Conservation (phyloP, 2,797 vertebrate species). For the Chelonia mydas region DNA sequence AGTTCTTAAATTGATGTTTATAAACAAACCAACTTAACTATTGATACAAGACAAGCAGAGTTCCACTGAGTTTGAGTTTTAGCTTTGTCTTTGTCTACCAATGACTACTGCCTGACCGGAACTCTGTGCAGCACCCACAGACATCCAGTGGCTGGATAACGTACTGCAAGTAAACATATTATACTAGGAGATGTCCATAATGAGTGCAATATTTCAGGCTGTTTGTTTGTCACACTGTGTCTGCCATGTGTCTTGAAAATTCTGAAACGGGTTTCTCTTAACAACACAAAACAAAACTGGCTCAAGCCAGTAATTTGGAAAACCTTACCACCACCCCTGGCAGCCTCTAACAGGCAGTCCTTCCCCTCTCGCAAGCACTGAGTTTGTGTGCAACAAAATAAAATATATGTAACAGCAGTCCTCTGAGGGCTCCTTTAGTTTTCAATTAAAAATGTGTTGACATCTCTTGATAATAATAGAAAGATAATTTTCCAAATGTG, state of each 20-base stretch:
- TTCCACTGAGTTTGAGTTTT: neutral
- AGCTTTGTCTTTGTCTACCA: neutral
- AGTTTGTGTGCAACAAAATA: too few relatives aligned
- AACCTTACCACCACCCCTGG: too few relatives aligned
- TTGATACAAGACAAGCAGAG: neutral
- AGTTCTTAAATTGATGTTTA: neutral
- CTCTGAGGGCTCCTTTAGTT: neutral
- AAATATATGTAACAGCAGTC: neutral
- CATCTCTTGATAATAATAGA: neutral
- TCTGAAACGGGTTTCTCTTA: neutral
- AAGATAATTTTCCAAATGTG: neutral
- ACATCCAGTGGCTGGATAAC: neutral
- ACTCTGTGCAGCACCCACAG: neutral
- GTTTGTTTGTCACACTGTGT: neutral
- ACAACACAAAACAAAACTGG: too few relatives aligned
- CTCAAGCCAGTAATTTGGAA: too few relatives aligned
- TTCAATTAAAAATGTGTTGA: neutral
- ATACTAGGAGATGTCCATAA: neutral
- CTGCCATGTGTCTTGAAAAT: neutral
- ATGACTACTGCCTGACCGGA: neutral
- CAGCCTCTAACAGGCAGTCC: too few relatives aligned
- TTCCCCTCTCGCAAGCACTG: too few relatives aligned
- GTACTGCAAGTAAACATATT: neutral
- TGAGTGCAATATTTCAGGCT: neutral
- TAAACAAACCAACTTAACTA: neutral